Conservation (phyloP, 2,113 vertebrate species). For the Promerops cafer region DNA sequence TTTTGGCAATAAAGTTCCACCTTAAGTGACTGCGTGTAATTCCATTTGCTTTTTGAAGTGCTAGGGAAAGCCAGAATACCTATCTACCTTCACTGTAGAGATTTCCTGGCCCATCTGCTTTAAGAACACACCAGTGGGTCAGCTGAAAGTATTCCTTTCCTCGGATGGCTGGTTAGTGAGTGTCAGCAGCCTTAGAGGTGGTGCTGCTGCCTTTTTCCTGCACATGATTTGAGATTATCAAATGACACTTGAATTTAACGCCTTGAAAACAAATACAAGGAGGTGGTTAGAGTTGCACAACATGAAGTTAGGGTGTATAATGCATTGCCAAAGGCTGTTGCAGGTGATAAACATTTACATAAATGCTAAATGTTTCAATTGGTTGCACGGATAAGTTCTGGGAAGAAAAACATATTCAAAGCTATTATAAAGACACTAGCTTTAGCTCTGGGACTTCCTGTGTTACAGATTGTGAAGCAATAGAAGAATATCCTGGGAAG, state of each 20-base stretch:
- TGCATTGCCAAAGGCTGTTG: not conserved
- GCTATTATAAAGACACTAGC: not conserved
- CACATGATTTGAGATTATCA: not conserved
- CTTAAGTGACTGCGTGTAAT: accelerated
- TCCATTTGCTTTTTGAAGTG: not conserved
- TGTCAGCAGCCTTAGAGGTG: not conserved
- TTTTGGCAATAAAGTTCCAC: not conserved
- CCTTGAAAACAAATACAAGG: not conserved
- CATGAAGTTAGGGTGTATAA: not conserved
- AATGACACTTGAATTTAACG: not conserved
- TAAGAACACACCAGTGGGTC: not conserved
- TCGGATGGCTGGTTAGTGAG: not conserved
- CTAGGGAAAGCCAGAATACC: not conserved
- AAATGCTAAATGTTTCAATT: not conserved
- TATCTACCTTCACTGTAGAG: not conserved
- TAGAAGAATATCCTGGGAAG: not conserved
- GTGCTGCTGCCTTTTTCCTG: not conserved
- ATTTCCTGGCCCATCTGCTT: not conserved
- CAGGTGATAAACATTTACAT: conserved; percentile 6
- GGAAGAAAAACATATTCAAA: not conserved
- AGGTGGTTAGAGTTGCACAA: not conserved
- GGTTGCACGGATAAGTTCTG: not conserved
- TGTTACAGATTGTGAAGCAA: not conserved
- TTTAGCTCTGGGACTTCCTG: not conserved
- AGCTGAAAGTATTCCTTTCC: not conserved